A percentile compares a stretch with the other conserved stretches of the same genome.
phyloP scores from a whole-genome alignment of 2,797 vertebrate species.

The Lepilemur ruficaudatus region DNA sequence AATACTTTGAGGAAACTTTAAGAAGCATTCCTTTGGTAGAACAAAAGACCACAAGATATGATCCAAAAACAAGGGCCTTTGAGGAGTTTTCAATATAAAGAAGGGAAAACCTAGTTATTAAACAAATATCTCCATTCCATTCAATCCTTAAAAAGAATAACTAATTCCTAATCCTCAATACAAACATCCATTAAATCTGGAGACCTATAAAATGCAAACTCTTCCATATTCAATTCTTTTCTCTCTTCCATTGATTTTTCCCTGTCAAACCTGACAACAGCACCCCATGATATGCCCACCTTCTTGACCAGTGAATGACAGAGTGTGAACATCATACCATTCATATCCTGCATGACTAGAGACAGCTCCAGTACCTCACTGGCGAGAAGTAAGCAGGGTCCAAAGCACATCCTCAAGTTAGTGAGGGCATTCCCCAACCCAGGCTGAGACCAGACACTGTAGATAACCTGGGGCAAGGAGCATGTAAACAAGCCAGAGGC shows the following conservation, averaged over 20 bases:
- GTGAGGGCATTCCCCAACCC: background rate
- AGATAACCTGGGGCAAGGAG: background rate
- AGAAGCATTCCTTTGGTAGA: background rate
- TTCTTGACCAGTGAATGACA: background rate
- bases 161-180: background rate
- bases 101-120: background rate
- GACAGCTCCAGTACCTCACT: background rate
- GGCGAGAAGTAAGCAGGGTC: background rate
- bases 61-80: background rate
- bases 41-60: background rate
- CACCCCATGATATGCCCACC: background rate
- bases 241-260: slow-evolving; percentile 5
- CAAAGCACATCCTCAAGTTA: background rate
- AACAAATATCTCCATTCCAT: background rate
- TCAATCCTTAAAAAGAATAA: background rate
- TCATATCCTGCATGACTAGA: background rate
- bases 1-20: background rate
- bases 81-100: background rate
- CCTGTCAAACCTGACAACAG: background rate
- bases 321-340: background rate
- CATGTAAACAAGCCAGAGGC: background rate
- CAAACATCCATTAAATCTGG: background rate
- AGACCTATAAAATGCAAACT: background rate
- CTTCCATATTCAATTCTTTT: background rate
- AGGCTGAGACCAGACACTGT: background rate